Evolutionary conservation across 2,113 vertebrate genomes (phyloP), one percentile per base, ranked within the genome.

Genomic region (Rhineura floridana): DNA sequence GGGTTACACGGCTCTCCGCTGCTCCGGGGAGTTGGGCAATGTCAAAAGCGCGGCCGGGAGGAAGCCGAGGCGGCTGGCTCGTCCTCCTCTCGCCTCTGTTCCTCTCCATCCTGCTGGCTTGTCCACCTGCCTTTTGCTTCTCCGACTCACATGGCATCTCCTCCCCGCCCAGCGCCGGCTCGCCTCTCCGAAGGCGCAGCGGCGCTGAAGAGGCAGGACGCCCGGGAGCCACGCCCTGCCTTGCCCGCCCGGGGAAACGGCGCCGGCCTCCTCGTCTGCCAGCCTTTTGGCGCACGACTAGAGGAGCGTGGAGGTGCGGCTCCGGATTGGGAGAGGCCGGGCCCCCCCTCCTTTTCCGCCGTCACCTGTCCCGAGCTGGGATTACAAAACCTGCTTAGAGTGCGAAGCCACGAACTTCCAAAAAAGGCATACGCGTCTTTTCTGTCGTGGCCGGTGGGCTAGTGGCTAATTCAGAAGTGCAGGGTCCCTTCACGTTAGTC

Each of bases 121-220:
- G 89, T 85, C 94, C 95, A 96, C 95, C 95, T 96, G 95, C 95
- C 91, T 91, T 52, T 89, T 80, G 94, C 91, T 91, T 70, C 83
- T 85, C 48, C 7, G 30, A 80, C 90, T 93, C 95, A 92, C 95
- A 93, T 93, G 95, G 91, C 94, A 93, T 81, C 88, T 81, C 69
- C 42, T 67, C 72, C 42, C 88, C 83, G 89, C 94, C 91, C 87
- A 93, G 62, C 83, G 87, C 83, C 87, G 21, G n/a, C 62, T 87
- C 83, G 93, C 91, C 87, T 93, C 89, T 92, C 89, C 93, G 91
- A 93, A 48, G 50, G 48, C 76, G n/a, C 59, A 6, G 39, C 3
- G 23, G 48, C 23, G 8, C 69, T 59, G 36, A 6, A 4, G n/a
- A 30, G 46, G 1, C 46, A 33, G 48, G 48, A 52, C 21, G 50